A percentile compares a stretch with the other conserved stretches of the same genome.
phyloP scores from a whole-genome alignment of 1,140 invertebrate species.

The Bacillus rossius region DNA sequence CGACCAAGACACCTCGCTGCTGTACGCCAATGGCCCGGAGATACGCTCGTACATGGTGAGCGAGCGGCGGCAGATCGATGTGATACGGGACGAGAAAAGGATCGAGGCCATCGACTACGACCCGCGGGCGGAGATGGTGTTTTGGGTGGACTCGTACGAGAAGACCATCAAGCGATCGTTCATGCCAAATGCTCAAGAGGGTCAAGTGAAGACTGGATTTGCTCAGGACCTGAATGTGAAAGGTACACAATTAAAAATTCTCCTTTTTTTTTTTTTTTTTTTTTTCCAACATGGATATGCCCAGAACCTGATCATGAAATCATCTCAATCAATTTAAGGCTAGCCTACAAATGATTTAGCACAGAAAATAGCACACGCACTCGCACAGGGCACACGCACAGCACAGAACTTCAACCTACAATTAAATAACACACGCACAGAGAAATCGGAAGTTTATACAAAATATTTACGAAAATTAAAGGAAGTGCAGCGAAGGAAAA shows the following conservation, averaged over 20 bases:
- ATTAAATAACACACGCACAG: too few relatives aligned
- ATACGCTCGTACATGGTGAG: constrained; percentile 69
- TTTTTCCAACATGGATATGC: too few relatives aligned
- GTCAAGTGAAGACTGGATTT: constrained; percentile 67
- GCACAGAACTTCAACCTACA: too few relatives aligned
- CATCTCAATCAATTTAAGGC: too few relatives aligned
- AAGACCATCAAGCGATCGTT: constrained; percentile 87
- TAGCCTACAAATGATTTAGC: too few relatives aligned
- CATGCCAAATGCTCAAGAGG: constrained; percentile 72
- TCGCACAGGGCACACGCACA: too few relatives aligned
- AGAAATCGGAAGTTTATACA: too few relatives aligned
- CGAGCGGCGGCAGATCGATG: constrained; percentile 61
- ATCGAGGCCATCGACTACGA: constrained; percentile 87
- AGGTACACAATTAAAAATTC: constrained; percentile 34
- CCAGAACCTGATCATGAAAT: too few relatives aligned
- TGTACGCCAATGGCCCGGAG: constrained; percentile 70
- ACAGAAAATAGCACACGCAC: too few relatives aligned
- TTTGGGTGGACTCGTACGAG: constrained; percentile 89
- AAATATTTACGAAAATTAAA: too few relatives aligned
- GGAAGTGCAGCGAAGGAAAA: too few relatives aligned
- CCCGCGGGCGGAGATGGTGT: constrained; percentile 73
- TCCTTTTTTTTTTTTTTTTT: too few relatives aligned
- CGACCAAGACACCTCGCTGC: constrained; percentile 55
- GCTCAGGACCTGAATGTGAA: constrained; percentile 85
- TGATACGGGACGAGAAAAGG: constrained; percentile 76